Base-by-base conservation (phyloP, 2,113 vertebrate genomes). In the Hemicordylus capensis region DNA sequence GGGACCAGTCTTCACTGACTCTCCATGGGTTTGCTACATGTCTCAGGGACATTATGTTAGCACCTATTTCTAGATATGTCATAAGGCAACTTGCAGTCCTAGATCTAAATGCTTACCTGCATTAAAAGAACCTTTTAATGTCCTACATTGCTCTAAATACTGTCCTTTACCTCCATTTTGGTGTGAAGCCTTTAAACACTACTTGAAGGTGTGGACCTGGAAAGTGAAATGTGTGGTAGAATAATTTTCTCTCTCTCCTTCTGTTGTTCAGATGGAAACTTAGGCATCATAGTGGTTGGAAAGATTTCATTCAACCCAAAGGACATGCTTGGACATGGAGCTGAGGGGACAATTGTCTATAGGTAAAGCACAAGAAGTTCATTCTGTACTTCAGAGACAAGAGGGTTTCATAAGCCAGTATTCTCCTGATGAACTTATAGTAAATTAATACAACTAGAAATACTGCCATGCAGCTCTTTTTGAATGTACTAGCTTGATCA, bases 331-430 rank as follows among this genome's bases (percentile, higher is more conserved):
- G 99, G 99, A 70, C 99, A 99, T 0, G 99, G 99, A 22, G 99
- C 98, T 10, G 99, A 99, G 93, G 98, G 99, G 66, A 99, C 99
- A 15, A 99, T 99, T 31, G 99, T 99, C 28, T 99, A 99, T 96
- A 98, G 96, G 98, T 98, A 95, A 94, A 46, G n/a, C 31, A 34
- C 31, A 22, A 64, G 42, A 83, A 63, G 80, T 20, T 1, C 26
- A 6, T 3, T 85, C 46, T 31, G 10, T 64, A 14, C 80, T 66
- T 59, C 61, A 28, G 26, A 63, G 73, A 37, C 1, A 87, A 44
- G 9, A 58, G 3, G 24, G 39, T 2, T 17, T n/a, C 66, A 72
- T 51, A 31, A 31, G 64, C 61, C 84, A 11, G 4, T 87, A 31
- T 54, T 63, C 74, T 46, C 48, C 26, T 61, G 34, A 20, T 51